phyloP scores from a whole-genome alignment of 2,888 invertebrate genomes.

The Andrena fulva region DNA sequence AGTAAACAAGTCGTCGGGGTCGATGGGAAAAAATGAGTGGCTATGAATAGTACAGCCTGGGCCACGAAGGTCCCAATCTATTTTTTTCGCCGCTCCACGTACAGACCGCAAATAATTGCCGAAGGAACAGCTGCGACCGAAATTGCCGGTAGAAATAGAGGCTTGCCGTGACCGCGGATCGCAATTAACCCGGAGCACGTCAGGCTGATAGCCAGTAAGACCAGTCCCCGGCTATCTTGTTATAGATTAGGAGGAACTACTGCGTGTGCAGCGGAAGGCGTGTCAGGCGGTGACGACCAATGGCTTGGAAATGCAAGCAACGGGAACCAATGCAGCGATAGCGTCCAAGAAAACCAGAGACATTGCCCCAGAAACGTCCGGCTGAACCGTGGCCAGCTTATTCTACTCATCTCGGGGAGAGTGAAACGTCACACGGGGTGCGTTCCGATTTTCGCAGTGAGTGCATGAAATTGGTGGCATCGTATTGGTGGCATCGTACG shows the following conservation, averaged over 20 bases:
- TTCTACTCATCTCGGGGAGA: neutral
- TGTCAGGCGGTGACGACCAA: conserved; percentile 43
- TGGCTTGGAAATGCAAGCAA: conserved; percentile 33
- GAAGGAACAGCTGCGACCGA: neutral
- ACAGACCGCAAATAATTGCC: neutral
- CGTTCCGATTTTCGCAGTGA: no score
- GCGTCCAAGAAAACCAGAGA: conserved; percentile 16
- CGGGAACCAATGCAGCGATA: conserved; percentile 24
- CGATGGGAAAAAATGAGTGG: neutral
- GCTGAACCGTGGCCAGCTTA: neutral
- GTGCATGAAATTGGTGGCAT: no score
- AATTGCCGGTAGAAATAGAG: conserved; percentile 22
- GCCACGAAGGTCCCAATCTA: neutral
- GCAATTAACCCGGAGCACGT: conserved; percentile 50
- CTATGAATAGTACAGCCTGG: neutral
- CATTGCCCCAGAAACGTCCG: neutral
- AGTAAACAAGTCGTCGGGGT: neutral
- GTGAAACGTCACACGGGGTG: neutral
- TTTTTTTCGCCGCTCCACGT: neutral
- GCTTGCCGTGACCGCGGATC: conserved; percentile 37
- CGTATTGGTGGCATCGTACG: no score
- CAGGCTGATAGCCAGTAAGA: conserved; percentile 40
- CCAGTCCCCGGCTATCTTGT: conserved; percentile 36
- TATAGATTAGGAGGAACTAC: conserved; percentile 46
- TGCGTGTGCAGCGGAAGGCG: conserved; percentile 38